Base-by-base conservation (phyloP, 2,113 vertebrate genomes). In the Astur gentilis region DNA sequence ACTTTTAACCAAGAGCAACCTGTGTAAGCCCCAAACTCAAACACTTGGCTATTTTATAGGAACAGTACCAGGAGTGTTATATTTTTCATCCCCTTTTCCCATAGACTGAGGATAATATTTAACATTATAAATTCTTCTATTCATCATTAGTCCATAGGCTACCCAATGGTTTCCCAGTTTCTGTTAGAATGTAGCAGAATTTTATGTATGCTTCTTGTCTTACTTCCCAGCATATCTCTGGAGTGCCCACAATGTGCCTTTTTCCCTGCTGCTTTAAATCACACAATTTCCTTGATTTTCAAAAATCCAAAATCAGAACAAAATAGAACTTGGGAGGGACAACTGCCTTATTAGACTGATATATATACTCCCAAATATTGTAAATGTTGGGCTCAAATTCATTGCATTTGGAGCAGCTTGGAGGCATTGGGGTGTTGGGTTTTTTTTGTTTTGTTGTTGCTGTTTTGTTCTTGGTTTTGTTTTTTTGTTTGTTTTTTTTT, bases 391-490 rank as follows among this genome's bases (percentile, higher is more conserved):
- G 13, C 64, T 79, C 34, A 67, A 67, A 60, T 60, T 60, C 11
- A 31, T 49, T 57, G 4, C 3, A 0, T 58, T 58, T 83, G 21
- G 13, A 58, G 16, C 49, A 1, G 2, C 4, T 61, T 5, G 7
- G 25, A 52, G 54, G 26, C 6, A 17, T 29, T 83, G 58, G 11
- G 47, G 20, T 42, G 1, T 42, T 42, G 12, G 5, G 13, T 42
- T 42, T 42, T 42, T 7, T 22, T 52, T 65, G 9, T 13, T 31
- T 50, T 57, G 20, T 47, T 23, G 31, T 40, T 23, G 5, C 27
- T 13, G 9, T 54, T 90, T 67, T 73, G 9, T 64, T 72, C 12
- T 54, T 47, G 7, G 5, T 36, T 36, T 36, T 36, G 36, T 36
- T 36, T 36, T n/a, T 90, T 76, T 0, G 22, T 1, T 0, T 40